phyloP scores from a whole-genome alignment of 2,797 vertebrate species.

The Pipistrellus kuhlii region DNA sequence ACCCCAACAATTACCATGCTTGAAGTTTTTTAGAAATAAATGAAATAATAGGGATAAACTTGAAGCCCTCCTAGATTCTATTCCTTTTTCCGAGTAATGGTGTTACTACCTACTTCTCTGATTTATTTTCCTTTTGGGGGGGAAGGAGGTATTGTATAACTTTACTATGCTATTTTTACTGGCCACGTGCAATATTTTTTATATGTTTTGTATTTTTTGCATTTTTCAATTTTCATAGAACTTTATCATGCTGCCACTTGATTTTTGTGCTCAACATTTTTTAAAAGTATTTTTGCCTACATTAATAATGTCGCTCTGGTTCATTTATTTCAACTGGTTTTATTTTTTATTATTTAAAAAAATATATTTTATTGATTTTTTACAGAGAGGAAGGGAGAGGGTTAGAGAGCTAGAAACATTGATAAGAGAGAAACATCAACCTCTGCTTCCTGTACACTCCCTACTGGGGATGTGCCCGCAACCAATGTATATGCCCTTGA shows the following conservation, averaged over 20 bases:
- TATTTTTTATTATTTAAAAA: background rate
- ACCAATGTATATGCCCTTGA: too few relatives aligned
- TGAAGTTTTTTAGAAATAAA: background rate
- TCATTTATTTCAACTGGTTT: constrained; percentile 39
- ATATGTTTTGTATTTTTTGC: background rate
- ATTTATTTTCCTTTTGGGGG: background rate
- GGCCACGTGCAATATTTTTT: background rate
- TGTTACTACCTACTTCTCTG: background rate
- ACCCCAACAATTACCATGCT: background rate
- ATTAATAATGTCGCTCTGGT: background rate
- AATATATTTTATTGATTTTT: too few relatives aligned
- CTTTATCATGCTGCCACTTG: background rate
- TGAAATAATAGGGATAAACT: background rate
- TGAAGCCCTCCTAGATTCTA: background rate
- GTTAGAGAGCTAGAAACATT: too few relatives aligned
- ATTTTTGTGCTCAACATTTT: background rate
- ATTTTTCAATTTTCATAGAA: background rate
- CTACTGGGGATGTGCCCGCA: too few relatives aligned
- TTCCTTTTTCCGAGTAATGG: background rate
- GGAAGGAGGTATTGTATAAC: background rate
- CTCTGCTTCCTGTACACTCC: too few relatives aligned
- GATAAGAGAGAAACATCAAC: too few relatives aligned
- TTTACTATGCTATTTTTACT: background rate
- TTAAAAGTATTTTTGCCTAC: background rate
- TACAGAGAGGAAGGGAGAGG: too few relatives aligned